Evolutionary conservation across 2,113 vertebrate genomes (phyloP), one percentile per base, ranked within the genome.

Genomic region (Trogon surrucura): DNA sequence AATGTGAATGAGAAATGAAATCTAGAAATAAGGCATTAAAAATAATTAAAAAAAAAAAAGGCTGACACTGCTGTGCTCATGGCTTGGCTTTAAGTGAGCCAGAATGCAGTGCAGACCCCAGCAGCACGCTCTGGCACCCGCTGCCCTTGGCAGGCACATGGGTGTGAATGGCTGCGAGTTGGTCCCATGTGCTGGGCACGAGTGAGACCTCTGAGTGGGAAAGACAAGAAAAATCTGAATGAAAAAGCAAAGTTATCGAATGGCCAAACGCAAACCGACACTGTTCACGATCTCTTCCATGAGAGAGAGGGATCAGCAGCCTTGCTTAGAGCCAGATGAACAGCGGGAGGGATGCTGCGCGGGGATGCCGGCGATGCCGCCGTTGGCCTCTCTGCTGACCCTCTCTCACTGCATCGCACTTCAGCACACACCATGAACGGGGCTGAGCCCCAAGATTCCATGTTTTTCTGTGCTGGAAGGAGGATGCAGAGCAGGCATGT

Each of bases 131-230:
- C 38, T 61, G 32, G 57, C 9, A 1, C 53, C 58, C 2, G 0
- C 45, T 41, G 85, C 57, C 22, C 64, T 47, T 11, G 34, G 62
- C 22, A 14, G 6, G 16, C 16, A 6, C 3, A 0, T 9, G 78
- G 53, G 4, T 41, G 54, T 6, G 0, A 80, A 27, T 0, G 18
- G 27, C 61, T 58, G 41, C 1, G 1, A 30, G 79, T 4, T 9
- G 29, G 23, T 10, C 3, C 0, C 2, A 7, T 8, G 29, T 25
- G 2, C 18, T 1, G 4, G 65, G 53, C 26, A 12, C 74, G 61
- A 86, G 45, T 1, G 2, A 36, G 64, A 75, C 38, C 23, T 57
- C 36, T 6, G 17, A 10, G 50, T 2, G 54, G 73, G 64, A 41
- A 41, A 65, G 23, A 13, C 34, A 53, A 70, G 62, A 66, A 30